A percentile compares a stretch with the other conserved stretches of the same genome.
These are phyloP conservation scores for Hydropsyche betteni DNA, from an alignment of 2,888 invertebrate species.

Conservation along the genomic window DNA sequence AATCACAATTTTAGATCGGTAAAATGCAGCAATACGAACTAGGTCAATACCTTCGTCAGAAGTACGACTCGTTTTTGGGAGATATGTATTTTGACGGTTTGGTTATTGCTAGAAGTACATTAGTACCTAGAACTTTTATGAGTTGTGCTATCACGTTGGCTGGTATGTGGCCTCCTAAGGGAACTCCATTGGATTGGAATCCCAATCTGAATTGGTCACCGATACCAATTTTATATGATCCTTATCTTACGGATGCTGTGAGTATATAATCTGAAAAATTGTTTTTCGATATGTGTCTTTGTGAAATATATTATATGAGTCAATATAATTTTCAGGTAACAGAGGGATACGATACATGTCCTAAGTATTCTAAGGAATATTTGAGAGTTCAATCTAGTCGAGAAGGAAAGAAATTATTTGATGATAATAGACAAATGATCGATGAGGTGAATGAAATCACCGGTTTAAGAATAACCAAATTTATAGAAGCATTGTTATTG, in stretches of 20 bases:
- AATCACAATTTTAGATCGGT: slow-evolving; percentile 64
- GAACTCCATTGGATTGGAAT: slow-evolving; percentile 68
- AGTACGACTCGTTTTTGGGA: slow-evolving; percentile 72
- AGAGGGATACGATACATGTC: too few species aligned
- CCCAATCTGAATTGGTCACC: slow-evolving; percentile 77
- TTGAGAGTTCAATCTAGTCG: too few species aligned
- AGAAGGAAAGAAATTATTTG: too few species aligned
- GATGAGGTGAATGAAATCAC: too few species aligned
- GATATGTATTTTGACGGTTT: slow-evolving; percentile 66
- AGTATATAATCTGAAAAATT: slow-evolving; percentile 46
- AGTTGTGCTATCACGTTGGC: slow-evolving; percentile 75
- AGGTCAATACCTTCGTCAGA: slow-evolving; percentile 71
- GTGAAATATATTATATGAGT: too few species aligned
- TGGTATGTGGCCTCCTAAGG: slow-evolving; percentile 74
- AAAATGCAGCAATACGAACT: slow-evolving; percentile 71
- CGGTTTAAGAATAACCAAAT: too few species aligned
- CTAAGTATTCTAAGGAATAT: too few species aligned
- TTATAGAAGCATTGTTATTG: too few species aligned
- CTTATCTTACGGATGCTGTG: slow-evolving; percentile 71
- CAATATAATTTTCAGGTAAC: too few species aligned
- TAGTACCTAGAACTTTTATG: slow-evolving; percentile 70
- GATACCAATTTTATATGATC: slow-evolving; percentile 75
- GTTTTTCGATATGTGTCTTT: too few species aligned
- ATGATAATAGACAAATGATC: too few species aligned
- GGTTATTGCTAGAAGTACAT: slow-evolving; percentile 75